Evolutionary conservation across 1,140 invertebrate genomes (phyloP), one percentile per base, ranked within the genome.

Genomic region (Teleopsis dalmanni): DNA sequence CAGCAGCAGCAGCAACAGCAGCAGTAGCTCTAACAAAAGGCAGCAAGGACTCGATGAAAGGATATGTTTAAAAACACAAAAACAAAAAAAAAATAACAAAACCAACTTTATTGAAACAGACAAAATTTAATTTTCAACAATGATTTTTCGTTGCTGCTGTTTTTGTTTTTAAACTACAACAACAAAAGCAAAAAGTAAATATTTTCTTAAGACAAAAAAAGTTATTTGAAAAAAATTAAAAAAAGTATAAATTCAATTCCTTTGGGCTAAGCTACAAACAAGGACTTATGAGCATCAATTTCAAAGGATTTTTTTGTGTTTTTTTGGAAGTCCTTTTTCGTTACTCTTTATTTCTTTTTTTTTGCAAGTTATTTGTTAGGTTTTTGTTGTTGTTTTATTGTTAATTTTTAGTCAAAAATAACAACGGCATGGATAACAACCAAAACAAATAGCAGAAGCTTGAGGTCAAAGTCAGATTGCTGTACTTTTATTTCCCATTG

Each of bases 41-140:
- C 25, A 38, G 25, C 2, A 43, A 43, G 14, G 25, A 26, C 27
- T 18, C 9, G 16, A 42, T 8, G 29, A 25, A 43, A 29, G 13
- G 7, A 25, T 4, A 42, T 26, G 29, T 22, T 16, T 14, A 27
- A 21, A 37, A 29, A 29, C 41, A 43, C 9, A 29, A 4, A 29
- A 11, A 18, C 41, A 43, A 10, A 18, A 7, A 16, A 5, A 16
- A n/a, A 26, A 6, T 10, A 16, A 22, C 22, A 14, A 43, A 43
- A 33, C 34, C 42, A 44, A 44, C 42, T 44, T 31, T 33, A 44
- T 11, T 33, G 42, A 44, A 44, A 44, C 42, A 44, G 42, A 44
- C 42, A 44, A 44, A 44, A 44, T 44, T 44, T 33, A 44, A 44
- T 44, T 44, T 44, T 44, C 42, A 44, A 44, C 42, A 44, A 44